These are phyloP conservation scores for Oxystoma pomonae DNA, from an alignment of 2,888 invertebrate species.

Conservation along the genomic window DNA sequence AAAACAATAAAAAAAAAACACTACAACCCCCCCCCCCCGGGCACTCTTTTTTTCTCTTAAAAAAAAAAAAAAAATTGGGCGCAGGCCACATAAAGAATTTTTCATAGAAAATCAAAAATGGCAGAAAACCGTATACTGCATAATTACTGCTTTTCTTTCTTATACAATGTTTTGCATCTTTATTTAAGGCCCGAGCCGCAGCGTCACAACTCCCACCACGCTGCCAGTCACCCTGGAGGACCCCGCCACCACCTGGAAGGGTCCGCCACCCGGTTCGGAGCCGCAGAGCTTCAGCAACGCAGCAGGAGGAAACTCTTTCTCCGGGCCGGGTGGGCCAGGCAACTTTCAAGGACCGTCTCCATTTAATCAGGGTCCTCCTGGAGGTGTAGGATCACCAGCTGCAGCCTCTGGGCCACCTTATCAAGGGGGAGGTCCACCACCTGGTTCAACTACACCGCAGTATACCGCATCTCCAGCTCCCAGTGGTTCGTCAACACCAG, in stretches of 20 bases:
- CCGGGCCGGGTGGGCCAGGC: conserved; percentile 50
- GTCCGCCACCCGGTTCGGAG: conserved; percentile 62
- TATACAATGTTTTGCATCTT: conserved; percentile 2
- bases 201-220: conserved; percentile 62
- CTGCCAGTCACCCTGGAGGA: conserved; percentile 73
- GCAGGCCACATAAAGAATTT: too few species aligned
- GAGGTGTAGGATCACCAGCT: conserved; percentile 71
- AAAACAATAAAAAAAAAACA: too few species aligned
- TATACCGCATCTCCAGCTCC: conserved; percentile 85
- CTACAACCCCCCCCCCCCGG: too few species aligned
- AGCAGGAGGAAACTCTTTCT: conserved; percentile 58
- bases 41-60: too few species aligned
- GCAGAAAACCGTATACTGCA: too few species aligned
- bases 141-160: too few species aligned
- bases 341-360: conserved; percentile 53
- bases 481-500: conserved; percentile 78
- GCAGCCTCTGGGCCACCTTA: conserved; percentile 65
- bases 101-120: too few species aligned
- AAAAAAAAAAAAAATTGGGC: too few species aligned
- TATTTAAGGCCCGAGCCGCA: conserved; percentile 77
- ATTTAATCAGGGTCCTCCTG: conserved; percentile 63
- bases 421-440: conserved; percentile 67
- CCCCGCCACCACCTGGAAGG: conserved; percentile 76
- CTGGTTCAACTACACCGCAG: conserved; percentile 73
- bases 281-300: conserved; percentile 63